A percentile compares a stretch with the other conserved stretches of the same genome.
Evolutionary conservation across 2,888 invertebrate genomes (phyloP).

Genomic region (Ecliptopera silaceata): DNA sequence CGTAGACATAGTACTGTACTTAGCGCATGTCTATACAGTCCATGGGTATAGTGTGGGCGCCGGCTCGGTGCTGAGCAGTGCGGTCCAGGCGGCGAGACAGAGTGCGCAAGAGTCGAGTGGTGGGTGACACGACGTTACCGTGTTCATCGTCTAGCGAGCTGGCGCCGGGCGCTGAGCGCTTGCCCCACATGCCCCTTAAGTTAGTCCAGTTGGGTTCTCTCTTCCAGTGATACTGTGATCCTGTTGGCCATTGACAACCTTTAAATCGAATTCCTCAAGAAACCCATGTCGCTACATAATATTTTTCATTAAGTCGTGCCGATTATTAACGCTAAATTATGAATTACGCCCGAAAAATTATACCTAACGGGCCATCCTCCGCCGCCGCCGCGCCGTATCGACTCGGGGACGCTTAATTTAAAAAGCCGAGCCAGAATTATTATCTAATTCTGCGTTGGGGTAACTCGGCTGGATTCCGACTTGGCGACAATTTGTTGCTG

Average conservation of each 20-base stretch:
- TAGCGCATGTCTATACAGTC: not conserved
- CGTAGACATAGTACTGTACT: not conserved
- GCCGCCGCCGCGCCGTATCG: slow-evolving; percentile 41
- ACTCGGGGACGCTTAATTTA: slow-evolving; percentile 52
- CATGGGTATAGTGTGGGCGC: not conserved
- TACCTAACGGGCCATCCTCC: slow-evolving; percentile 29
- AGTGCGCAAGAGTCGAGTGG: slow-evolving; percentile 33
- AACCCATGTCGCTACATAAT: slow-evolving; percentile 32
- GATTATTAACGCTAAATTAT: slow-evolving; percentile 49
- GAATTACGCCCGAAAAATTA: slow-evolving; percentile 44
- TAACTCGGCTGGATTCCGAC: slow-evolving; percentile 40
- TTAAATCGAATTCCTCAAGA: slow-evolving; percentile 22
- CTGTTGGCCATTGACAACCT: slow-evolving; percentile 64
- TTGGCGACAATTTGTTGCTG: slow-evolving; percentile 44
- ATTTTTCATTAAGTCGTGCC: slow-evolving; percentile 48
- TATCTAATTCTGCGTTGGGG: slow-evolving; percentile 51
- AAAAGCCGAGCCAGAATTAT: slow-evolving; percentile 52
- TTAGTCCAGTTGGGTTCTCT: slow-evolving; percentile 91
- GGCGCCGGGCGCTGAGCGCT: slow-evolving; percentile 69
- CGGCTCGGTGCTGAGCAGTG: not conserved
- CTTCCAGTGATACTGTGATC: slow-evolving; percentile 87
- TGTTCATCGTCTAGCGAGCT: slow-evolving; percentile 57
- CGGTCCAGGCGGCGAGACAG: slow-evolving; percentile 7
- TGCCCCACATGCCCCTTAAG: slow-evolving; percentile 91
- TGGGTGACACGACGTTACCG: slow-evolving; percentile 53